Evolutionary conservation across 2,113 vertebrate species (phyloP), one percentile per base, ranked within the genome.

Genomic region (Sterna hirundo): DNA sequence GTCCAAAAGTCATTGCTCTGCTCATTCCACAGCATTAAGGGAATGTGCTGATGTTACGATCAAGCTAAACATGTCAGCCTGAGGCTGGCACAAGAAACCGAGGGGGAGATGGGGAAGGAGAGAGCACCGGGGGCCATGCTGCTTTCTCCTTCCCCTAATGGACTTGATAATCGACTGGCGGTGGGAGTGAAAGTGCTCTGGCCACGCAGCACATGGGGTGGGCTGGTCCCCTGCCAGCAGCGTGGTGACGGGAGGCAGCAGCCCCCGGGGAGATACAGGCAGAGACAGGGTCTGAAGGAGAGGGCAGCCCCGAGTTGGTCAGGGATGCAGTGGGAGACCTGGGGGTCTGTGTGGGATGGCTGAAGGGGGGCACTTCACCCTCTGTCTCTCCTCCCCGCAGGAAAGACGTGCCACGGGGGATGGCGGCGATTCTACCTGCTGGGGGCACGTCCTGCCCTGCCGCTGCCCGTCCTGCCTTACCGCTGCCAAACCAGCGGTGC

Each of bases 261-360:
- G 58, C 55, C 15, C 60, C 0, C 0, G 4, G n/a, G n/a, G n/a
- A 38, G 52, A 20, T 5, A 14, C 0, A 0, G 57, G 15, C 44
- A 60, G 86, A 58, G 65, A 12, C 46, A 22, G 74, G 34, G 69
- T 32, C 25, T 15, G 76, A 38, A 69, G 78, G 55, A 34, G 26
- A 60, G 11, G 54, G 58, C 68, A 51, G 26, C 52, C 29, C 40
- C 25, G 57, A 20, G 38, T 7, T n/a, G 26, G 42, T 77, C 19
- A 2, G 64, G 25, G 57, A 34, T 36, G 47, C 40, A 5, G 1
- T 1, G 3, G 15, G n/a, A 69, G n/a, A 27, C 38, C 58, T 22
- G 30, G 46, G 34, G 9, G 26, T 29, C 58, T 32, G 15, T 9
- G 34, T 40, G 77, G 64, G 30, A 1, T 6, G 16, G 80, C 42